phyloP scores from a whole-genome alignment of 1,140 invertebrate genomes.

The Diorhabda elongata region DNA sequence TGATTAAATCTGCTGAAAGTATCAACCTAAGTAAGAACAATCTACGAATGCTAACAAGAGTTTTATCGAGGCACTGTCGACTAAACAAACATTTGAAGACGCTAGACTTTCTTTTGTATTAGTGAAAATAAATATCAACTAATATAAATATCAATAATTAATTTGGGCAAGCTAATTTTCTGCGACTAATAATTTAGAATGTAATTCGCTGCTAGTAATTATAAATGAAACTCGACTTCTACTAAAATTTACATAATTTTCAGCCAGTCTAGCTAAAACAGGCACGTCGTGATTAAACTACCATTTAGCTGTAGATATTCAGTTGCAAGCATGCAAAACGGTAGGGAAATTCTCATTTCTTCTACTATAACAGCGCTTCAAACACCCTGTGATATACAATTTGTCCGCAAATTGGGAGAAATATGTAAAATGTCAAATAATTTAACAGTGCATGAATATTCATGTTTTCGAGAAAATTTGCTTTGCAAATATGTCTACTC shows the following conservation, averaged over 20 bases:
- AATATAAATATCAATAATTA: no score
- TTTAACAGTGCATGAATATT: slow-evolving; percentile 25
- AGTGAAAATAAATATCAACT: no score
- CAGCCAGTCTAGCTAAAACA: no score
- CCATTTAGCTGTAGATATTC: background rate
- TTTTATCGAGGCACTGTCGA: no score
- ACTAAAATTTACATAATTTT: background rate
- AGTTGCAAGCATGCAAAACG: background rate
- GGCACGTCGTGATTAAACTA: background rate
- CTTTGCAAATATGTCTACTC: slow-evolving; percentile 24
- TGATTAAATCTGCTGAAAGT: no score
- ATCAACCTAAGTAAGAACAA: no score
- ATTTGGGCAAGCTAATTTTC: no score
- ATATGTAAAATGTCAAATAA: slow-evolving; percentile 30
- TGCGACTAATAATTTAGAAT: no score
- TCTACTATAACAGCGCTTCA: background rate
- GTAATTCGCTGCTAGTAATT: no score
- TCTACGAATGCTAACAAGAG: no score
- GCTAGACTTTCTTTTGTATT: no score
- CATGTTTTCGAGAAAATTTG: slow-evolving; percentile 22
- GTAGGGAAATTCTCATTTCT: background rate
- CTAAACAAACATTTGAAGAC: no score
- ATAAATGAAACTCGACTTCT: background rate
- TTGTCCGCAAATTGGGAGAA: slow-evolving; percentile 11
- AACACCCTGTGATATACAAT: slow-evolving; percentile 2